Conservation (phyloP, 2,797 vertebrate genomes). For the Calcarius lapponicus region DNA sequence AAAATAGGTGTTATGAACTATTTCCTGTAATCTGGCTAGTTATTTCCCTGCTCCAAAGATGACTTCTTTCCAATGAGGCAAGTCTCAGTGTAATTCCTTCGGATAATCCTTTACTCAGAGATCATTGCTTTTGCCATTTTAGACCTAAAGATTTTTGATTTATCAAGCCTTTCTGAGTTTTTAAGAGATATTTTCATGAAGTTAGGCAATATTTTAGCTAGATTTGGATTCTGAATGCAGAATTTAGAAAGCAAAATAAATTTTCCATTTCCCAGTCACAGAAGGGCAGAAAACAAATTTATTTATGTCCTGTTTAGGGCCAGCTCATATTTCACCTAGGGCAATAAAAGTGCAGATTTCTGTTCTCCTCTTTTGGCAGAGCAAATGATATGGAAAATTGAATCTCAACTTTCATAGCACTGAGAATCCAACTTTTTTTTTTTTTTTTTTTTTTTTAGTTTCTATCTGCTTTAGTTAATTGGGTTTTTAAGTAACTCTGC, state of each 20-base stretch:
- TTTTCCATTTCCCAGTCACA: background rate
- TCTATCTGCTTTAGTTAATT: background rate
- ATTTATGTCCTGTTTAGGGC: slow-evolving; percentile 7
- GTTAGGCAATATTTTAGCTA: slow-evolving; percentile 7
- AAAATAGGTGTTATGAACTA: background rate
- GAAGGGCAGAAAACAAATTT: slow-evolving; percentile 26
- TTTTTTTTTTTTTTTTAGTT: background rate
- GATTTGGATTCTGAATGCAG: slow-evolving; percentile 6
- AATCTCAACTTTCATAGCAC: background rate
- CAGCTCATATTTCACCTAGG: slow-evolving; percentile 27
- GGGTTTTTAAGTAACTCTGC: background rate
- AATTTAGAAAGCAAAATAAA: slow-evolving; percentile 31
- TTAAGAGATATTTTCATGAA: background rate
- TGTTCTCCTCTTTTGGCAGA: slow-evolving; percentile 25
- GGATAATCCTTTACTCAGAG: background rate
- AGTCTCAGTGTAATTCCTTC: background rate
- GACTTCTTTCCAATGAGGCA: background rate
- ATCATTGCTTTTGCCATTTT: slow-evolving; percentile 11
- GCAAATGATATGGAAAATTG: slow-evolving; percentile 30
- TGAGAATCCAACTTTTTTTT: background rate
- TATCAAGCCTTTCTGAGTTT: background rate
- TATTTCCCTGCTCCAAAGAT: background rate
- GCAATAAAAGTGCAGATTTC: slow-evolving; percentile 26
- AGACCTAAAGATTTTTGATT: background rate
- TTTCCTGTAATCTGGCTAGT: background rate